phyloP scores from a whole-genome alignment of 2,888 invertebrate species.

The Cephus runcator region DNA sequence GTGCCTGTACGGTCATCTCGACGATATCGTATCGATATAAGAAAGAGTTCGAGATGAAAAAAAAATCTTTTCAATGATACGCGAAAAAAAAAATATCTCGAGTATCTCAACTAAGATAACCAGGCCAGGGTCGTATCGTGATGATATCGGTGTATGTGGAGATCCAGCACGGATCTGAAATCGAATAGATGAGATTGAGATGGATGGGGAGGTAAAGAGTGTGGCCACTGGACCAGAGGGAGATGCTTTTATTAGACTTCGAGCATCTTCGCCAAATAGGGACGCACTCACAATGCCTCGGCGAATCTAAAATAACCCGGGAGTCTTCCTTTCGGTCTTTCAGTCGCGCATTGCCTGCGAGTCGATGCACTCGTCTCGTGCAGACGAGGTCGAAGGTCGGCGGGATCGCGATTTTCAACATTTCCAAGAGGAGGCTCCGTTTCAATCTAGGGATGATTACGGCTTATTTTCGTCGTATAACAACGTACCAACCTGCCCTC shows the following conservation, averaged over 20 bases:
- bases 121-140: neutral
- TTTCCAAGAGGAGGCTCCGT: conserved; percentile 21
- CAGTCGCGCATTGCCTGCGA: conserved; percentile 26
- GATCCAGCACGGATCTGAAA: neutral
- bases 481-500: neutral
- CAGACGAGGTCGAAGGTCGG: conserved; percentile 19
- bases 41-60: neutral
- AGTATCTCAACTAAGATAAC: neutral
- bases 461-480: neutral
- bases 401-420: conserved; percentile 15
- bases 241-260: conserved; percentile 51
- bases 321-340: conserved; percentile 12
- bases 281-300: conserved; percentile 49
- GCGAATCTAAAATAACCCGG: conserved; percentile 31
- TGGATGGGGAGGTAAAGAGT: neutral
- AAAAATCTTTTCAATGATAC: neutral
- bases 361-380: conserved; percentile 26
- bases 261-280: conserved; percentile 56
- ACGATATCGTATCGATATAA: neutral
- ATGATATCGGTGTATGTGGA: neutral
- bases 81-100: neutral
- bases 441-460: neutral
- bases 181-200: neutral
- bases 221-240: conserved; percentile 17
- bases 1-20: neutral